Conservation (phyloP, 2,888 invertebrate genomes). For the Nyleta sp. region DNA sequence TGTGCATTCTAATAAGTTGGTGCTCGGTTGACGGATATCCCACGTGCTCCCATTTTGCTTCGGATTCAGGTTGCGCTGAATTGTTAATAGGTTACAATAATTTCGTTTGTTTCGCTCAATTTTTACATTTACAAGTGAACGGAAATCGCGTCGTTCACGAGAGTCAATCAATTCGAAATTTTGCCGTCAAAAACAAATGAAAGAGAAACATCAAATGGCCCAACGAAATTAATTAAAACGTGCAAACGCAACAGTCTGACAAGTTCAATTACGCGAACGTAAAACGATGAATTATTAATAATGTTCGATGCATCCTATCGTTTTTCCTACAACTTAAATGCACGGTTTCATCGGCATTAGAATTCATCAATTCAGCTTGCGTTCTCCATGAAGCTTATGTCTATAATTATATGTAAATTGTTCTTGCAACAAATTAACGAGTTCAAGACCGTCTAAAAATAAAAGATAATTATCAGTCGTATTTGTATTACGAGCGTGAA, state of each 20-base stretch:
- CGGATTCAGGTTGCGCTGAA: slow-evolving; percentile 16
- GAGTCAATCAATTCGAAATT: not conserved
- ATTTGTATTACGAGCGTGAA: not conserved
- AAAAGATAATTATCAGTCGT: slow-evolving; percentile 1
- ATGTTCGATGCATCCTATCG: not conserved
- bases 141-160: no score
- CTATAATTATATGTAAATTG: slow-evolving; percentile 27
- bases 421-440: slow-evolving; percentile 20
- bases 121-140: not conserved
- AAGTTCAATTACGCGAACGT: no score
- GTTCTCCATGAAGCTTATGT: slow-evolving; percentile 13
- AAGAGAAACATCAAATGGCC: no score
- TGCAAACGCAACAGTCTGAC: no score
- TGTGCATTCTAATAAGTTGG: slow-evolving; percentile 43
- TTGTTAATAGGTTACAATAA: slow-evolving; percentile 9
- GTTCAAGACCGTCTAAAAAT: slow-evolving; percentile 27
- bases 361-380: slow-evolving; percentile 22
- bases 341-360: slow-evolving; percentile 4
- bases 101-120: not conserved
- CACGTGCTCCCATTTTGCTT: slow-evolving; percentile 16
- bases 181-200: no score
- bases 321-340: not conserved
- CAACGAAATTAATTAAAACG: no score
- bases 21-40: slow-evolving; percentile 28
- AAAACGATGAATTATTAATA: no score